Evolutionary conservation across 2,797 vertebrate species (phyloP).

Genomic region (Pampus argenteus): DNA sequence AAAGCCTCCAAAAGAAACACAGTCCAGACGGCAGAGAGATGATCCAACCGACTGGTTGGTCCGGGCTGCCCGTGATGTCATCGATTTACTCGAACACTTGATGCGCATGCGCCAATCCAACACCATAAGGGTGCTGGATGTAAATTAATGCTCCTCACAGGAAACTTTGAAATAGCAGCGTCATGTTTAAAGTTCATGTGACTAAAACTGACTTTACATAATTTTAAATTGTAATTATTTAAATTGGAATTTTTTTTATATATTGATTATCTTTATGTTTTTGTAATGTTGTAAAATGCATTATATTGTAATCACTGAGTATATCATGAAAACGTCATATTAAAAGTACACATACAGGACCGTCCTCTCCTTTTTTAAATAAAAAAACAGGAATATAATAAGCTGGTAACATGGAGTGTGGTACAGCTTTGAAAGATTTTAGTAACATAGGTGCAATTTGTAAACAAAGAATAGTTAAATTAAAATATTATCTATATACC

Average conservation of each 20-base stretch:
- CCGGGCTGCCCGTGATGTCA: slow-evolving; percentile 86
- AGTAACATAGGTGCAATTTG: too few relatives aligned
- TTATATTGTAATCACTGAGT: not conserved
- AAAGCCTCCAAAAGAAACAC: slow-evolving; percentile 3
- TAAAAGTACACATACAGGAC: not conserved
- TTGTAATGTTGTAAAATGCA: not conserved
- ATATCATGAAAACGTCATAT: not conserved
- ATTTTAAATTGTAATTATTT: not conserved
- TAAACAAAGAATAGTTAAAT: too few relatives aligned
- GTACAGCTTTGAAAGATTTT: too few relatives aligned
- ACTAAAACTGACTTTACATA: not conserved
- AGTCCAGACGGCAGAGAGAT: slow-evolving; percentile 29
- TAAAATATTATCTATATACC: too few relatives aligned
- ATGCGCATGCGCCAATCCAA: slow-evolving; percentile 75
- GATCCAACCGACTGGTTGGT: slow-evolving; percentile 64
- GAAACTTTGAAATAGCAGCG: not conserved
- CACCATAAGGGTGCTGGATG: slow-evolving; percentile 38
- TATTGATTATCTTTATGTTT: not conserved
- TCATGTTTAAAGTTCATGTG: not conserved
- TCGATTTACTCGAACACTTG: slow-evolving; percentile 62
- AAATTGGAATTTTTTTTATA: not conserved
- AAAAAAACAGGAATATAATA: too few relatives aligned
- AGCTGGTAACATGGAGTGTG: too few relatives aligned
- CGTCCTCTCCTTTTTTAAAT: too few relatives aligned
- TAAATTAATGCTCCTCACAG: not conserved